Evolutionary conservation across 2,113 vertebrate species (phyloP), one percentile per base, ranked within the genome.

Genomic region (Willisornis vidua): DNA sequence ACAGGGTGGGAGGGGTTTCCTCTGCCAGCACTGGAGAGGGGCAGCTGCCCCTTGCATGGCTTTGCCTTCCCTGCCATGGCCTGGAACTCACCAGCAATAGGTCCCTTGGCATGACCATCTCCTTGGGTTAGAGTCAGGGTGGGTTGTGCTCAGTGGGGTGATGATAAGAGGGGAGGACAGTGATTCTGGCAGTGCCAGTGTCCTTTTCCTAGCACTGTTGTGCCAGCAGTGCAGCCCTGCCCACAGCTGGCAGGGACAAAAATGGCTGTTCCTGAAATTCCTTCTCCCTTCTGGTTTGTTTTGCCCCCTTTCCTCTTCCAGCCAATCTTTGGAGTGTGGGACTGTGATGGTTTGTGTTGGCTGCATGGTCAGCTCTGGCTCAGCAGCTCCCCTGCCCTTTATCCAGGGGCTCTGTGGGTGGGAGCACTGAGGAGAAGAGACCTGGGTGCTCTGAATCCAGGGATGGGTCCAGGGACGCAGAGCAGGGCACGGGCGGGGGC

Each of bases 21-120:
- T 76, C 46, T 55, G 16, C 28, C 1, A 0, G 12, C 1, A 0
- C 39, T 24, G 57, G 20, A 71, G 37, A 35, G 1, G 7, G 25
- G 14, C 17, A 75, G 23, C 31, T 81, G 63, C 41, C 58, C 41
- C 55, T 45, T 72, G 74, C 0, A 1, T 57, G 58, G 13, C 41
- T 76, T 61, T 67, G 33, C 63, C 41, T 76, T 85, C 62, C 57
- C 52, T 54, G 35, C 19, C 19, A 6, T 9, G 19, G 18, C 49
- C 57, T 35, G 37, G 37, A 71, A 33, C 58, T 65, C 45, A 24
- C 28, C 19, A 45, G 31, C 1, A 2, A 31, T 3, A 33, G 24
- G 19, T 39, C 11, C 28, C 61, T 63, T 75, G 43, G 62, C 14
- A 6, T 19, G 51, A 37, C 31, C 19, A 1, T 55, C 48, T 78